Evolutionary conservation across 2,888 invertebrate genomes (phyloP).

Genomic region (Mesorhabditis belari): DNA sequence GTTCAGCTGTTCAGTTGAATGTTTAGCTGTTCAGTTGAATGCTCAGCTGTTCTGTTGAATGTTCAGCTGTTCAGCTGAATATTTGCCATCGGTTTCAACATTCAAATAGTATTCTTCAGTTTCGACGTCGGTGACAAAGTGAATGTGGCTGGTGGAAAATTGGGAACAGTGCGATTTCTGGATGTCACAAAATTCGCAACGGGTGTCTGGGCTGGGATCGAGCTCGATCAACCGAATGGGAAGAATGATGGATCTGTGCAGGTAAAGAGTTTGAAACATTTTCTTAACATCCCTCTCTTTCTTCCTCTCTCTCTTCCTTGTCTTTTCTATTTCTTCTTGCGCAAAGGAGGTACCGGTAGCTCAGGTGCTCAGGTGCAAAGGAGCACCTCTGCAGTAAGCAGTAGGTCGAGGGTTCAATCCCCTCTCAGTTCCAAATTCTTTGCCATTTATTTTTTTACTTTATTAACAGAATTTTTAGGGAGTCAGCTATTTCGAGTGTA

Average conservation of each 20-base stretch:
- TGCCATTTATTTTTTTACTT: neutral
- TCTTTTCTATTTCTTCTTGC: no score
- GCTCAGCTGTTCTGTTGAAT: neutral
- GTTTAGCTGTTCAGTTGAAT: no score
- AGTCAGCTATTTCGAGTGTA: conserved; percentile 80
- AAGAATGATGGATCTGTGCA: conserved; percentile 93
- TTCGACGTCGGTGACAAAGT: conserved; percentile 40
- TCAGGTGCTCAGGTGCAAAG: no score
- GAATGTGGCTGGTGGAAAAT: conserved; percentile 48
- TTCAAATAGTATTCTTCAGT: conserved; percentile 9
- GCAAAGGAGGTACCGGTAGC: no score
- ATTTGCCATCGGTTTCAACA: neutral
- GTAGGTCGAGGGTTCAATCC: neutral
- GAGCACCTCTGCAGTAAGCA: neutral
- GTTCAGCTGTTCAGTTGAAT: no score
- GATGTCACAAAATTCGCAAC: conserved; percentile 60
- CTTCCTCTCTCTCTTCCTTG: no score
- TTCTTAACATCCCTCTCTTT: neutral
- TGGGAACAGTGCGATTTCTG: conserved; percentile 55
- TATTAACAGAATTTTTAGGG: conserved; percentile 18
- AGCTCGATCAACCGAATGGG: conserved; percentile 83
- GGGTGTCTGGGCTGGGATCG: conserved; percentile 91
- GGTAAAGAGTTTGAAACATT: conserved; percentile 60
- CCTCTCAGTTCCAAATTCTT: no score
- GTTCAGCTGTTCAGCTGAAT: no score